Conservation (phyloP, 2,888 invertebrate species). For the Pharmacophagus antenor region DNA sequence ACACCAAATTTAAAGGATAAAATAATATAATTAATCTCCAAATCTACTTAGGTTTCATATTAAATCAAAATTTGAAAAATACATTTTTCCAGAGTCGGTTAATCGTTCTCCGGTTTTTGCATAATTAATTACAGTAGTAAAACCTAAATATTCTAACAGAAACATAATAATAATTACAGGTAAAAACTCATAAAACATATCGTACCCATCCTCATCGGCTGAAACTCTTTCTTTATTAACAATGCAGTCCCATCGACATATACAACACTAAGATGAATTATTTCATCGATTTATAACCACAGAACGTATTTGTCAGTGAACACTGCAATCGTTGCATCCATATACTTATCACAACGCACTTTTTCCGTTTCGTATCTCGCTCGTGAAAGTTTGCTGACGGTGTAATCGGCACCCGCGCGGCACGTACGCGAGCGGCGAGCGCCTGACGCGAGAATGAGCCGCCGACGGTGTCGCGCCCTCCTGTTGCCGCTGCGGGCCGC, state of each 20-base stretch:
- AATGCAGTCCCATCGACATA: slow-evolving; percentile 14
- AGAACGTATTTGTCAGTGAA: slow-evolving; percentile 12
- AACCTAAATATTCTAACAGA: too few species aligned
- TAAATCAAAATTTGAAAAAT: too few species aligned
- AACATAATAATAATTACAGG: too few species aligned
- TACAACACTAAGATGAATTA: slow-evolving; percentile 13
- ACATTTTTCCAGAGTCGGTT: too few species aligned
- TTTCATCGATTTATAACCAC: slow-evolving; percentile 13
- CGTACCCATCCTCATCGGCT: slow-evolving; percentile 27
- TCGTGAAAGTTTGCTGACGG: slow-evolving; percentile 48
- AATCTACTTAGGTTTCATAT: too few species aligned
- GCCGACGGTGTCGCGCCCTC: slow-evolving; percentile 36
- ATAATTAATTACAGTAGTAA: too few species aligned
- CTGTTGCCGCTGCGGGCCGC: slow-evolving; percentile 40
- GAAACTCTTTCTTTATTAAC: slow-evolving; percentile 18
- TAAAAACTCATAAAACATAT: too few species aligned
- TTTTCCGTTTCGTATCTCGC: slow-evolving; percentile 40
- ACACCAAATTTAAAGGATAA: too few species aligned
- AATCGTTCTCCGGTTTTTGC: too few species aligned
- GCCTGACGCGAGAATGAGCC: slow-evolving; percentile 31
- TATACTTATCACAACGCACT: slow-evolving; percentile 27
- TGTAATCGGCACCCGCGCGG: not conserved
- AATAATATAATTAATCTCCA: too few species aligned
- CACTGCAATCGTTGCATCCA: slow-evolving; percentile 15
- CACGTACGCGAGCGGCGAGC: slow-evolving; percentile 23